phyloP scores from a whole-genome alignment of 2,113 vertebrate species.

The Carassius auratus region DNA sequence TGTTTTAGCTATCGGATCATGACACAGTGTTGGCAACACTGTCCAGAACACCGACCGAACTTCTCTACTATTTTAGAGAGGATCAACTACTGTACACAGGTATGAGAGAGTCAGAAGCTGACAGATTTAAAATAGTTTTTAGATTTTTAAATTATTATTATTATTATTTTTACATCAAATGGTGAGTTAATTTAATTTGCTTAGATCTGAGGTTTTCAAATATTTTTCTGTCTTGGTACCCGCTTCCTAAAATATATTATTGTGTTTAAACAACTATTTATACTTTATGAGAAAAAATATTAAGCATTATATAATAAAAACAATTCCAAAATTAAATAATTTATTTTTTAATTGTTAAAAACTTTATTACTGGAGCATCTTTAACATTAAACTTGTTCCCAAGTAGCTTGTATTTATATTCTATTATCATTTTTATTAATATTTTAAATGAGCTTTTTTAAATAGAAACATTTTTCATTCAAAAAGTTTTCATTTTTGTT shows the following conservation, averaged over 20 bases:
- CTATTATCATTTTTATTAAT: background rate
- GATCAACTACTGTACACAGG: constrained; percentile 91
- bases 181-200: too few relatives aligned
- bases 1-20: constrained; percentile 85
- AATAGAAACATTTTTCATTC: too few relatives aligned
- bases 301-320: background rate
- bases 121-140: too few relatives aligned
- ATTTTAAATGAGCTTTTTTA: background rate
- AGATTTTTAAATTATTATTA: too few relatives aligned
- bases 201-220: too few relatives aligned
- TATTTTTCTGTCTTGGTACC: too few relatives aligned
- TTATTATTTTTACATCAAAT: too few relatives aligned
- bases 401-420: background rate
- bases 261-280: background rate
- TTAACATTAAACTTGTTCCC: background rate
- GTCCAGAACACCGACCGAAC: constrained; percentile 86
- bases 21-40: constrained; percentile 95
- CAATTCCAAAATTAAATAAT: background rate
- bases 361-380: background rate
- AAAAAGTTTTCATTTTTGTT: too few relatives aligned
- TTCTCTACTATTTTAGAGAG: constrained; percentile 89
- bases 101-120: constrained; percentile 57
- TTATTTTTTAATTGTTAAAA: background rate
- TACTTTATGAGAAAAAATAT: background rate
- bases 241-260: background rate